A percentile compares a stretch with the other conserved stretches of the same genome.
Evolutionary conservation across 2,888 invertebrate genomes (phyloP).

Genomic region (Aphidoletes aphidimyza): DNA sequence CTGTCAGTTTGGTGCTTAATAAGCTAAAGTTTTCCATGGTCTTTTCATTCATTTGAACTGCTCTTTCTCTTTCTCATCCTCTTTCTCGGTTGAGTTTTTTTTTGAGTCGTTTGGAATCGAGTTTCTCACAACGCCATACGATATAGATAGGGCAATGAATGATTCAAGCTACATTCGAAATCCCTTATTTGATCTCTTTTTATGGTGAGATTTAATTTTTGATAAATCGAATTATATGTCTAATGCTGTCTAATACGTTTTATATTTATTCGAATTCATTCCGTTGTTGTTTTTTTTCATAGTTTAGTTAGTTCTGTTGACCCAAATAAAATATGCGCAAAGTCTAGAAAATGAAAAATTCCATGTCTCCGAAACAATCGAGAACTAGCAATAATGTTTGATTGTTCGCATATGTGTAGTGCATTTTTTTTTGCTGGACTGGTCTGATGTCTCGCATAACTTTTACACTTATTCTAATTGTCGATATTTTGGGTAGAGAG

Average conservation of each 20-base stretch:
- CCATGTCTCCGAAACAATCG: no score
- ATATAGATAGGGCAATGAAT: not conserved
- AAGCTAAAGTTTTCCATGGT: slow-evolving; percentile 34
- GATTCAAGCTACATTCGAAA: not conserved
- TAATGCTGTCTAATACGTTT: slow-evolving; percentile 39
- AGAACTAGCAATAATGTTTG: no score
- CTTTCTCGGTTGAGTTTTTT: not conserved
- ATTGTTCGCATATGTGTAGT: not conserved
- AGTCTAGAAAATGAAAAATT: no score
- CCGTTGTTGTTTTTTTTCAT: not conserved
- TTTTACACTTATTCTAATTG: slow-evolving; percentile 10
- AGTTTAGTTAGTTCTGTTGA: not conserved
- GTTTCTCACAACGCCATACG: no score
- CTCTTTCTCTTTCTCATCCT: not conserved
- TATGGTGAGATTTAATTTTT: slow-evolving; percentile 46
- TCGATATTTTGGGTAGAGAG: slow-evolving; percentile 25
- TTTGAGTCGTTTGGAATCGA: no score
- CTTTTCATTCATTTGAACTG: not conserved
- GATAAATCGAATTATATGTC: slow-evolving; percentile 45
- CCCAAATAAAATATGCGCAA: not conserved
- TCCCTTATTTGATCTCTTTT: not conserved
- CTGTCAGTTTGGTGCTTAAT: slow-evolving; percentile 38
- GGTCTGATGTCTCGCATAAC: not conserved
- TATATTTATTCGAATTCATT: no score
- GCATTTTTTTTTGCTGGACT: no score